phyloP scores from a whole-genome alignment of 2,888 invertebrate species.

The Cyaniris semiargus region DNA sequence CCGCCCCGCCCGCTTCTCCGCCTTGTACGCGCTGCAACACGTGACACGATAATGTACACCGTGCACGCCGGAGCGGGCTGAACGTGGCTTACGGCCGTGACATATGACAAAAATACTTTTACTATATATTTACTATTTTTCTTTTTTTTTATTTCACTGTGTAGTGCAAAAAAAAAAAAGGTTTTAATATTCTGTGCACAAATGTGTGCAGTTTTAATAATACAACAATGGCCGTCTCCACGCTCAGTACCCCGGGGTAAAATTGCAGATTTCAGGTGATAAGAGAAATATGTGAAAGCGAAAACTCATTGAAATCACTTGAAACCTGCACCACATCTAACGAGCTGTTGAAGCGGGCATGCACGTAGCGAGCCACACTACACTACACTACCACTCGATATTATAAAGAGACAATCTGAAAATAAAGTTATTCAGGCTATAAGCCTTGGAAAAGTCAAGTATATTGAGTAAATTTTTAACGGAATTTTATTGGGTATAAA shows the following conservation, averaged over 20 bases:
- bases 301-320: not conserved
- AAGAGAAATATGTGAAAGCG: not conserved
- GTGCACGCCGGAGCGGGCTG: constrained; percentile 5
- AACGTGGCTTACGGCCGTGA: not conserved
- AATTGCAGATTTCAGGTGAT: not conserved
- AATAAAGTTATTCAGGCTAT: not conserved
- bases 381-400: not conserved
- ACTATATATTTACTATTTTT: not conserved
- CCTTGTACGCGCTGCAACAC: constrained; percentile 68
- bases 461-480: not conserved
- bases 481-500: not conserved
- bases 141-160: not conserved
- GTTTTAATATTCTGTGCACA: not conserved
- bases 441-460: not conserved
- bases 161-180: not conserved
- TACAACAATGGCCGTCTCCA: not conserved
- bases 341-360: not conserved
- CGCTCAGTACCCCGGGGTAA: not conserved
- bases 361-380: not conserved
- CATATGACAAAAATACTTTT: not conserved
- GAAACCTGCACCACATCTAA: not conserved
- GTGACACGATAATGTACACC: constrained; percentile 31
- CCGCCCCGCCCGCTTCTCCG: constrained; percentile 62
- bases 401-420: not conserved
- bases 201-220: not conserved